Evolutionary conservation across 2,113 vertebrate species (phyloP), one percentile per base, ranked within the genome.

Genomic region (Excalfactoria chinensis): DNA sequence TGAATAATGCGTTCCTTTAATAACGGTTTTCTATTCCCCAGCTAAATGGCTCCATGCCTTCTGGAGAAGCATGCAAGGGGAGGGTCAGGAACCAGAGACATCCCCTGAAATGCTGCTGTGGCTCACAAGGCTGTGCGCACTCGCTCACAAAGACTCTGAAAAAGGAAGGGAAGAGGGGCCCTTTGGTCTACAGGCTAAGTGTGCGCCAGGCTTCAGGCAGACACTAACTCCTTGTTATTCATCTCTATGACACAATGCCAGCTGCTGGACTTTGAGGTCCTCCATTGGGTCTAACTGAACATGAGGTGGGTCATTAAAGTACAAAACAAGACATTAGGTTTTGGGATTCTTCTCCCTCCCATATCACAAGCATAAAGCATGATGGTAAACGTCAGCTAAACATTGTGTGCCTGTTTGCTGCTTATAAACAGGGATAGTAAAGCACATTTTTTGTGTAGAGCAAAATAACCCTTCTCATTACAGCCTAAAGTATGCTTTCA

Each of bases 401-500:
- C 1, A 0, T 16, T 72, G 34, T 7, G 44, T 75, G 70, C 71
- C 90, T 94, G 28, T 85, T 90, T 87, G 70, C 74, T 40, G 12
- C 48, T 46, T 53, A 22, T 4, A 72, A 46, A 49, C 0, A 1
- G 68, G 58, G 43, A 46, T 4, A 55, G 34, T 13, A 56, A 43
- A 68, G 53, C 4, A 3, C 19, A 71, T 44, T 44, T 44, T 7
- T 22, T 22, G 6, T 46, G 28, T 1, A 23, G 17, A 32, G 35
- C 4, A 43, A 22, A 46, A 43, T 16, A 82, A 63, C 25, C 18
- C 28, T 75, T 63, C 25, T 25, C 67, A 34, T 13, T 37, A 19
- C 63, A 77, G 55, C 40, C 71, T 28, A 13, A 26, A 76, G 23
- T 0, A 0, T 70, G 34, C 12, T 62, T 37, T 66, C 35, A 4